phyloP scores from a whole-genome alignment of 1,140 invertebrate genomes.

The Bombus haemorrhoidalis region DNA sequence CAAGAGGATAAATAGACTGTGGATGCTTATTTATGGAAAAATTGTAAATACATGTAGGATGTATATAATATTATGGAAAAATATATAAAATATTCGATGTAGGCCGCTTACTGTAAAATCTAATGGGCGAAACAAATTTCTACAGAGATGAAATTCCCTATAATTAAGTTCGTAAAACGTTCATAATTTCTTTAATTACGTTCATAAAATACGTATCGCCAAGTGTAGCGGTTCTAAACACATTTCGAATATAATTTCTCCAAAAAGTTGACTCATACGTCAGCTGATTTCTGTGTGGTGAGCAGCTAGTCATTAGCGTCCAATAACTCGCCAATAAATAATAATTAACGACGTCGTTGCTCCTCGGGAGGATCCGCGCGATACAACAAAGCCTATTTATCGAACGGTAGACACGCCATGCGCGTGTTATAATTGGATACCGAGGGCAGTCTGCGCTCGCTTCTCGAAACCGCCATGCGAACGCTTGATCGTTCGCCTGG shows the following conservation, averaged over 20 bases:
- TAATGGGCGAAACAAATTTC: too few species aligned
- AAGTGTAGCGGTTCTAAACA: too few species aligned
- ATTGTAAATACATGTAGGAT: too few species aligned
- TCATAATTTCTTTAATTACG: too few species aligned
- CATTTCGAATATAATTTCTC: not conserved
- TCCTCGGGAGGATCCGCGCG: conserved; percentile 35
- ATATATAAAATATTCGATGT: too few species aligned
- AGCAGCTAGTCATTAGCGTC: conserved; percentile 31
- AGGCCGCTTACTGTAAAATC: too few species aligned
- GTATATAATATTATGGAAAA: too few species aligned
- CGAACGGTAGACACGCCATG: conserved; percentile 35
- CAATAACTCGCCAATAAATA: conserved; percentile 49
- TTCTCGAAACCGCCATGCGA: not conserved
- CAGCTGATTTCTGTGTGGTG: not conserved
- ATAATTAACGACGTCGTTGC: conserved; percentile 52
- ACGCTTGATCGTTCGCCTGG: conserved; percentile 44
- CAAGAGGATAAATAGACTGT: too few species aligned
- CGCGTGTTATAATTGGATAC: conserved; percentile 49
- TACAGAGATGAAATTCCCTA: too few species aligned
- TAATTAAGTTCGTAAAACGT: too few species aligned
- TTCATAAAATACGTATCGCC: too few species aligned
- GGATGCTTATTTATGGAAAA: too few species aligned
- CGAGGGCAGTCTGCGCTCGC: not conserved
- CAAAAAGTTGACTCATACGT: not conserved
- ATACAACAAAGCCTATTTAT: conserved; percentile 34